Base-by-base conservation (phyloP, 2,797 vertebrate species). In the Pipistrellus pipistrellus region DNA sequence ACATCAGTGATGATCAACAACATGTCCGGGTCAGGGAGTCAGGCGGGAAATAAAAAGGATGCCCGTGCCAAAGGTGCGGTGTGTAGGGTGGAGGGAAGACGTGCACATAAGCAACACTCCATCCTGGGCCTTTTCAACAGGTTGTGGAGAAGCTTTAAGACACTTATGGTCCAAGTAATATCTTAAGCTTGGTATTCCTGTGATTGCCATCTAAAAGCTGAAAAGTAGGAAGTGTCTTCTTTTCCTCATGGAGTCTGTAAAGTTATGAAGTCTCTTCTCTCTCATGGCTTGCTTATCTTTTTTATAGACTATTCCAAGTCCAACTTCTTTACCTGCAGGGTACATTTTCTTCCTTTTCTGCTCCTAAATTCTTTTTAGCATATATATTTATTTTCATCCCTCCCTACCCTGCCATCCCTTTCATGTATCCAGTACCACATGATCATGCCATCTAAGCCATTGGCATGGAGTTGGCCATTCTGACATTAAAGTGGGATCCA, bases 171-270 rank as follows among this genome's bases (percentile, higher is more conserved):
- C 12, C 21, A 76, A 17, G 51, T 72, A n/a, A 71, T 41, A 35
- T 77, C 72, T 76, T 55, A 21, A 57, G 11, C 5, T 69, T 4
- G 17, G 20, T 75, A n/a, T 78, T 72, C 32, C 30, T 95, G 25
- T 44, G 82, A 85, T 44, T 38, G 25, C n/a, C 41, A 46, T n/a
- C 11, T 38, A 88, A 96, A 87, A 80, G 32, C 38, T 62, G 32
- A 35, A 17, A 44, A 66, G 21, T 32, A 83, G 10, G 3, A 87
- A 51, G 41, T 46, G 6, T 62, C 27, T 85, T 91, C 25, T 80
- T 91, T 75, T 86, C 73, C 69, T 93, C 59, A 38, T 3, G 18
- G 20, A 92, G 23, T 64, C 30, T 55, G 9, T 75, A 6, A 87
- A 57, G 13, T 64, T 88, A 25, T 35, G 4, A 86, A 64, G 11